phyloP scores from a whole-genome alignment of 2,113 vertebrate species.

The Quiscalus mexicanus region DNA sequence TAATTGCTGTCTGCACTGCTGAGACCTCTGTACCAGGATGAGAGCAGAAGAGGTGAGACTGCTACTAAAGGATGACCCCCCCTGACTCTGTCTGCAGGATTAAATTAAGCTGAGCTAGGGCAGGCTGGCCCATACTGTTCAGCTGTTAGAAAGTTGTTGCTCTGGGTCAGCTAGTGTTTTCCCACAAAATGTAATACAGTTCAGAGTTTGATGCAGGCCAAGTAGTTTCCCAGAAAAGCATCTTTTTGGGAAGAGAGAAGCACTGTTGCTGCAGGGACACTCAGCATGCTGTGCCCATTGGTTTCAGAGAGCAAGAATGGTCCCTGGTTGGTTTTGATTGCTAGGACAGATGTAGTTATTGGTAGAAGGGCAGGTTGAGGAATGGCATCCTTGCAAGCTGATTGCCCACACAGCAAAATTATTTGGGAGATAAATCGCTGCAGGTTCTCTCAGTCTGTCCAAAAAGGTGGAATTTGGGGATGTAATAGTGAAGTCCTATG shows the following conservation, averaged over 20 bases:
- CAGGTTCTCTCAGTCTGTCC: neutral
- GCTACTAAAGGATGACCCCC: neutral
- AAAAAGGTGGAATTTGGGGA: neutral
- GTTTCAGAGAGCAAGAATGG: neutral
- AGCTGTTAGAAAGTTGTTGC: neutral
- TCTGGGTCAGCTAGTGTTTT: neutral
- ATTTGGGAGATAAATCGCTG: slow-evolving; percentile 7
- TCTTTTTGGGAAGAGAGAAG: neutral
- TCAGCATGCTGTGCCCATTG: neutral
- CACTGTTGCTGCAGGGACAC: neutral
- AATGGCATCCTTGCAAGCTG: neutral
- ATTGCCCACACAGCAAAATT: neutral
- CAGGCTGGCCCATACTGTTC: neutral
- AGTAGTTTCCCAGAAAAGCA: neutral
- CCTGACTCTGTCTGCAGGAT: neutral
- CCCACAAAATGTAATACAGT: neutral
- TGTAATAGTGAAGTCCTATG: neutral
- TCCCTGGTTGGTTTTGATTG: neutral
- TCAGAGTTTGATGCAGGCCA: neutral
- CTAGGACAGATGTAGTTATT: neutral
- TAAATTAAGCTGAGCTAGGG: neutral
- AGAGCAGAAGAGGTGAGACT: neutral
- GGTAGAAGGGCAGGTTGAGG: neutral
- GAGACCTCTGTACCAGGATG: neutral
- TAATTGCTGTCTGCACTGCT: neutral